phyloP scores from a whole-genome alignment of 2,888 invertebrate genomes.

The Orthosia gracilis region DNA sequence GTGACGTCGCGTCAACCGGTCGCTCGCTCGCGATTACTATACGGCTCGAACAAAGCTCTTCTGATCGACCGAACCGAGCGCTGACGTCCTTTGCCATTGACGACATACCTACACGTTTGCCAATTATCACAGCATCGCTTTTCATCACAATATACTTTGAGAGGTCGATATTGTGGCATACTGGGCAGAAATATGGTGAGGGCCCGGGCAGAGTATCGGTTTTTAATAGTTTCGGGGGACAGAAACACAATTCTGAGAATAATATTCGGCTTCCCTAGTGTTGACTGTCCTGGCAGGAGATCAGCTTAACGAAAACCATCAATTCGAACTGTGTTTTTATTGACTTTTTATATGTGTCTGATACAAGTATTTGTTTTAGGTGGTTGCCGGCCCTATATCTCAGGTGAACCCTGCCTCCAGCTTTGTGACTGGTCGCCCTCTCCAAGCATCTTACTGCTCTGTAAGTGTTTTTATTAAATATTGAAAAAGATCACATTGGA shows the following conservation, averaged over 20 bases:
- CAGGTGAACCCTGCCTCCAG: slow-evolving; percentile 40
- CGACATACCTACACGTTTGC: slow-evolving; percentile 16
- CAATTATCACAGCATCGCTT: slow-evolving; percentile 26
- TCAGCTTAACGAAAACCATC: not conserved
- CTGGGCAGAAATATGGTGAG: slow-evolving; percentile 24
- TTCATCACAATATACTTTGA: slow-evolving; percentile 19
- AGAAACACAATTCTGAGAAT: not conserved
- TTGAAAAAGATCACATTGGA: not conserved
- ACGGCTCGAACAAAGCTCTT: slow-evolving; percentile 14
- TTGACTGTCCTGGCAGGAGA: not conserved
- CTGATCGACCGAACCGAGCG: not conserved
- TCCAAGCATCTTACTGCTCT: slow-evolving; percentile 24
- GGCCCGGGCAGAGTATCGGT: not conserved
- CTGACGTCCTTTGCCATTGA: slow-evolving; percentile 26
- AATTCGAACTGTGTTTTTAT: not conserved
- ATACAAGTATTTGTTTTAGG: slow-evolving; percentile 49
- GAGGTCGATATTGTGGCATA: not conserved
- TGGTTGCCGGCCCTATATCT: slow-evolving; percentile 41
- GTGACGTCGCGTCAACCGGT: slow-evolving; percentile 11
- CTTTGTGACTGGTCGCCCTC: slow-evolving; percentile 36
- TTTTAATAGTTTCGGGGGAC: not conserved
- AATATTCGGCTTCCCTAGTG: not conserved
- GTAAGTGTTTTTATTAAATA: slow-evolving; percentile 47
- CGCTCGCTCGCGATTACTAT: slow-evolving; percentile 1
- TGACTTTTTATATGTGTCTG: not conserved